Evolutionary conservation across 2,888 invertebrate genomes (phyloP), one percentile per base, ranked within the genome.

Genomic region (Sarcophaga subvicina): DNA sequence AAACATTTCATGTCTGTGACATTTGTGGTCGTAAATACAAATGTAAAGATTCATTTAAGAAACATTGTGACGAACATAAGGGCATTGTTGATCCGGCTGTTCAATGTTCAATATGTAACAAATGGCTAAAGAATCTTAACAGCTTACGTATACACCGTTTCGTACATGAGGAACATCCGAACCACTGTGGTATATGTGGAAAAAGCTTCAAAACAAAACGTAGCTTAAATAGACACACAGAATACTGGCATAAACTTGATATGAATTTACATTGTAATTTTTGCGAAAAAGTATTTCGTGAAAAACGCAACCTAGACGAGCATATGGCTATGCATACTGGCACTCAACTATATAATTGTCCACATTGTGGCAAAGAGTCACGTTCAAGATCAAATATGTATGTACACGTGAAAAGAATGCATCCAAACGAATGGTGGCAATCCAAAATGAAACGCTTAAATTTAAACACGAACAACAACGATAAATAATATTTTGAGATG

Each of bases 321-420:
- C 92, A 92, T 87, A 90, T 91, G 89, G 92, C 92, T 70, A 92
- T 90, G 49, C 92, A 92, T 73, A 92, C 92, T 8, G 91, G 92
- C 66, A 91, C 89, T 14, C 91, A 91, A 79, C 89, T 92, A 45
- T 92, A 92, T 82, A 90, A 90, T 85, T 92, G 92, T 89, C 89
- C 91, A 59, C 91, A 92, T 79, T 92, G 92, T 62, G 88, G 90
- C 75, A 92, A 91, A 22, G 92, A 92, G 67, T 91, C 90, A 75
- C 91, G 92, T 22, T 92, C 92, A 66, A 91, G 89, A 66, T 91
- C 92, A 22, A 92, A 92, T 86, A 92, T 92, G 92, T 92, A 92
- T 86, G 92, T 91, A 60, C 92, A 92, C 60, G 91, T 92, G 22
- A 92, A 92, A 86, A 91, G 92, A 49, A 90, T 90, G 81, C 92